Evolutionary conservation across 2,797 vertebrate genomes (phyloP), one percentile per base, ranked within the genome.

Genomic region (Anguilla marmorata): DNA sequence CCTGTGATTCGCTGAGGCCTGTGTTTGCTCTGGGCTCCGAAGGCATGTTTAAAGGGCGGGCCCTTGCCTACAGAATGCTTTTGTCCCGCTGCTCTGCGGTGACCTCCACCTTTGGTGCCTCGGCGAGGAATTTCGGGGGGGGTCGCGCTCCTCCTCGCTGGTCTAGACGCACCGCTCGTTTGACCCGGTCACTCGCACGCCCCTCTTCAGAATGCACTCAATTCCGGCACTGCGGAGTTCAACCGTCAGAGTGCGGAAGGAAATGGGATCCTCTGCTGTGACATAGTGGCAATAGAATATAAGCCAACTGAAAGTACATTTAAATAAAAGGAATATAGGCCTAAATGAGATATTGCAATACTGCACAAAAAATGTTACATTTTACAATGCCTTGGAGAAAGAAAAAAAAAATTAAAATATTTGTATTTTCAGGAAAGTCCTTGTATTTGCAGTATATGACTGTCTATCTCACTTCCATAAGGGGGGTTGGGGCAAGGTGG

Each of bases 31-130:
- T 50, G 79, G 19, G 79, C 79, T 50, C 48, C 41, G n/a, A n/a
- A 50, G 48, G 79, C 24, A 21, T n/a, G 21, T 24, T n/a, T n/a
- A 27, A 2, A 30, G 66, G 66, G 66, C 7, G 66, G n/a, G 66
- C 66, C 66, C n/a, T 27, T 12, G 27, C 9, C 9, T 3, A 50
- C 79, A 24, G 79, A 83, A 83, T 9, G 45, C 8, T 24, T 83
- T n/a, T 86, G 27, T 60, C 37, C 52, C 19, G 30, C 37, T 86
- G 88, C 37, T 84, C 84, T 86, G 86, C 88, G 58, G 24, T 48
- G 33, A 86, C 60, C 72, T 76, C 79, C 19, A 83, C 50, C 85
- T 37, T 84, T 76, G 88, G 52, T 12, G 27, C 21, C 45, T 2
- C 8, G 66, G 5, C 6, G 27, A 8, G 27, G 66, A 30, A n/a